Base-by-base conservation (phyloP, 2,113 vertebrate species). In the Upupa epops region DNA sequence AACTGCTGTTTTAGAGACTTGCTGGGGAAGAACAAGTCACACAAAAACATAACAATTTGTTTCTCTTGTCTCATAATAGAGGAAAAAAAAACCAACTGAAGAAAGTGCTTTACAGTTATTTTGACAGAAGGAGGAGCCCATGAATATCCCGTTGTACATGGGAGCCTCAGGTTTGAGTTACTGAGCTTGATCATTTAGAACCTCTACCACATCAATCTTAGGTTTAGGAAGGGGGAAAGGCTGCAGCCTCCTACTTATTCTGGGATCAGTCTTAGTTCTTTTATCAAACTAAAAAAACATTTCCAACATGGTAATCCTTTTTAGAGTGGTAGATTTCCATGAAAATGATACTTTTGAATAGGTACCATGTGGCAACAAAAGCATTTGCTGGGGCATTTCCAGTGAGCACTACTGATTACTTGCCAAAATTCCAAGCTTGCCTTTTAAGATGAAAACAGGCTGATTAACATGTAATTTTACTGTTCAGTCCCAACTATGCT, bases 341-440 rank as follows among this genome's bases (percentile, higher is more conserved):
- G 25, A 75, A 83, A 78, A 56, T 32, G 2, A 24, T 66, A 17
- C 11, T 40, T 90, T 89, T 82, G 74, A 79, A 84, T 12, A 91
- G 45, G 66, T 79, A 56, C 46, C 42, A 8, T 54, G 20, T 31
- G 4, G 7, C 36, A 91, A 72, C 34, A 91, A 78, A 86, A 61
- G 3, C 37, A 49, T 69, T 88, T 84, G 5, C 45, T 69, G 51
- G 70, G 74, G 65, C 1, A 2, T 31, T 75, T 37, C 32, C 19
- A 69, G 32, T 68, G 31, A 87, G 54, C 32, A 36, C 17, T 26
- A 73, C 46, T 65, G 69, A 83, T 83, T 60, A 88, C 40, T 28
- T 91, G 65, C 83, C 83, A 96, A 75, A 95, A 81, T 45, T 71
- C n/a, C 69, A 93, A 74, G 12, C 24, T 83, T 68, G 17, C 31